Percentiles rank a stretch among this genome's conserved stretches.
Evolutionary conservation across 2,888 invertebrate species (phyloP).

Genomic region (Dusona sp.): DNA sequence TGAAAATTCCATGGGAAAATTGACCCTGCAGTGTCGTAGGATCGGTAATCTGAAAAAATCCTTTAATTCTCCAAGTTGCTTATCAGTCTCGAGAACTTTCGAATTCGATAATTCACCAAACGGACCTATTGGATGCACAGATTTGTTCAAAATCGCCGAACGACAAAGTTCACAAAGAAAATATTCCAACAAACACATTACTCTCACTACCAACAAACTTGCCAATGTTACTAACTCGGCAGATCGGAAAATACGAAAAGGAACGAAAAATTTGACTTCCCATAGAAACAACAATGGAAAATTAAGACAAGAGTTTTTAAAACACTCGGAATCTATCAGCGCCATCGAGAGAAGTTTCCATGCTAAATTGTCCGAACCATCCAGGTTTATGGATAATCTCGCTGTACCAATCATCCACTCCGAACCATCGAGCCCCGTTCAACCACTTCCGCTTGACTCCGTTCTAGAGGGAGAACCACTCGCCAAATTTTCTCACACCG

Average conservation of each 20-base stretch:
- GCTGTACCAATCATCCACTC: slow-evolving; percentile 80
- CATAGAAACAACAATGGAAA: slow-evolving; percentile 55
- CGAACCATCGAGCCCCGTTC: slow-evolving; percentile 82
- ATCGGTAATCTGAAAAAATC: slow-evolving; percentile 50
- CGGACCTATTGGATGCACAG: not conserved
- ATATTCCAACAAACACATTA: slow-evolving; percentile 73
- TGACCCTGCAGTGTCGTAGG: slow-evolving; percentile 50
- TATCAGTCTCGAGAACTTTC: slow-evolving; percentile 66
- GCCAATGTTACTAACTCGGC: slow-evolving; percentile 73
- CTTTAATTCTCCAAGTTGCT: slow-evolving; percentile 47
- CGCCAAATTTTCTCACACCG: slow-evolving; percentile 18
- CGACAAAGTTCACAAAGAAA: not conserved
- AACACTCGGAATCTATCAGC: slow-evolving; percentile 76
- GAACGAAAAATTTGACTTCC: slow-evolving; percentile 50
- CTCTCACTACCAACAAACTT: slow-evolving; percentile 78
- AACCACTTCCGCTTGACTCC: slow-evolving; percentile 76
- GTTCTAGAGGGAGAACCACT: slow-evolving; percentile 71
- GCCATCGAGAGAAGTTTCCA: slow-evolving; percentile 71
- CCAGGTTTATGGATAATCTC: slow-evolving; percentile 73
- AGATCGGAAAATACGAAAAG: slow-evolving; percentile 53
- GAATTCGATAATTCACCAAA: not conserved
- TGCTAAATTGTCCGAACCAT: slow-evolving; percentile 72
- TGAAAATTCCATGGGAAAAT: slow-evolving; percentile 54
- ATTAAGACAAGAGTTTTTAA: slow-evolving; percentile 72
- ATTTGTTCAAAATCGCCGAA: not conserved